phyloP scores from a whole-genome alignment of 35 echinoderm and acorn worm genomes.

The Patiria miniata region DNA sequence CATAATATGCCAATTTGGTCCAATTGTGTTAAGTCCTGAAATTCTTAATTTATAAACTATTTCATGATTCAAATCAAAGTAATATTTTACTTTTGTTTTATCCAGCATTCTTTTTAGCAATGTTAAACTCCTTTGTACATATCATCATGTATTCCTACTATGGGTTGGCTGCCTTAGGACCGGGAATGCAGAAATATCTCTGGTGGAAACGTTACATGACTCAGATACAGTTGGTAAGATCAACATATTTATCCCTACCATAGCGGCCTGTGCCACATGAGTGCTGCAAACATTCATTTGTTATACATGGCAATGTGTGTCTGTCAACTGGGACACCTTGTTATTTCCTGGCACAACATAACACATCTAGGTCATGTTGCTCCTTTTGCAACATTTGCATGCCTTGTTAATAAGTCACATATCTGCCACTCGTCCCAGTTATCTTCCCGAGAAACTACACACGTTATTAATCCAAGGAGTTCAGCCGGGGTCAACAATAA shows the following conservation, averaged over 20 bases:
- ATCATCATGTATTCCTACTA: constrained; percentile 94
- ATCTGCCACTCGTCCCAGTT: no score
- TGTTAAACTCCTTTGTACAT: constrained; percentile 83
- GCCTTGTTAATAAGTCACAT: no score
- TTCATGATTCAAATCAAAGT: background rate
- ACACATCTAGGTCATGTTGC: no score
- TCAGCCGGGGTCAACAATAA: no score
- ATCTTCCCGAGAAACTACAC: no score
- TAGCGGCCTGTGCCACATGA: background rate
- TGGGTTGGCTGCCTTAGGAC: constrained; percentile 69
- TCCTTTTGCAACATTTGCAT: no score
- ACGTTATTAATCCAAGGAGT: no score
- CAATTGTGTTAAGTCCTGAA: no score
- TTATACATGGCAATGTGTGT: background rate
- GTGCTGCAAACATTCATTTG: background rate
- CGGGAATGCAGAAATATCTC: constrained; percentile 87
- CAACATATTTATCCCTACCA: background rate
- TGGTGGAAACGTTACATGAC: constrained; percentile 92
- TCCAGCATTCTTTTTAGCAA: constrained; percentile 78
- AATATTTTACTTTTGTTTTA: background rate
- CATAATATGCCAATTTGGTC: no score
- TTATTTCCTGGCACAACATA: no score
- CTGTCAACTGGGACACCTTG: background rate
- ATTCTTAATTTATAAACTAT: no score
- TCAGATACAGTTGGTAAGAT: constrained; percentile 79